A percentile compares a stretch with the other conserved stretches of the same genome.
These are phyloP conservation scores for Dolomedes plantarius DNA, from an alignment of 2,888 invertebrate genomes.

Conservation along the genomic window DNA sequence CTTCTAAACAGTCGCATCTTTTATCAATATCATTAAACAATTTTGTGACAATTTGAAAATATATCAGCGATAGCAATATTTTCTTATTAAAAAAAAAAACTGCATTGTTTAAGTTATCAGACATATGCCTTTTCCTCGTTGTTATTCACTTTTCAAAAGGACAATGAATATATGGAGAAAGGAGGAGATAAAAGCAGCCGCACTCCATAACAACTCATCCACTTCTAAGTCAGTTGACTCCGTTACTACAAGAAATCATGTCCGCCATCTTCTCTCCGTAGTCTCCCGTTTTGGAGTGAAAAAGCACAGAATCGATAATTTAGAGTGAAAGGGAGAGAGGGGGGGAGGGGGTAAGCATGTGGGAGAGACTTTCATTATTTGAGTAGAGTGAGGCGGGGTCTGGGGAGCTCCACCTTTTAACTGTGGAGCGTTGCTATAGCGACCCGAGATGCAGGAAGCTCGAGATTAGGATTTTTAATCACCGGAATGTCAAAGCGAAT, in stretches of 20 bases:
- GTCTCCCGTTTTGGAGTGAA: slow-evolving; percentile 27
- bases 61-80: no score
- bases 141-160: no score
- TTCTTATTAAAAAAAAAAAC: no score
- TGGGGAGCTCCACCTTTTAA: slow-evolving; percentile 68
- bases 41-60: no score
- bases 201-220: no score
- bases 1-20: no score
- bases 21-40: no score
- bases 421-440: slow-evolving; percentile 55
- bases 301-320: slow-evolving; percentile 61
- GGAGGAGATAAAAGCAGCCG: no score
- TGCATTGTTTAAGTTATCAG: no score
- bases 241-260: neutral
- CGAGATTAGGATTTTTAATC: slow-evolving; percentile 57
- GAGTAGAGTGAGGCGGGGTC: slow-evolving; percentile 66
- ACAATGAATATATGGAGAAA: no score
- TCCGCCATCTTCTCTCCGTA: slow-evolving; percentile 14
- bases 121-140: no score
- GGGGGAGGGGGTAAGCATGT: slow-evolving; percentile 13
- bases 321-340: slow-evolving; percentile 48
- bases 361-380: slow-evolving; percentile 65
- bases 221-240: no score
- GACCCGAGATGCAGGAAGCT: slow-evolving; percentile 45
- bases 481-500: slow-evolving; percentile 23